These are phyloP conservation scores for Callosobruchus maculatus DNA, from an alignment of 2,888 invertebrate species.

Conservation along the genomic window DNA sequence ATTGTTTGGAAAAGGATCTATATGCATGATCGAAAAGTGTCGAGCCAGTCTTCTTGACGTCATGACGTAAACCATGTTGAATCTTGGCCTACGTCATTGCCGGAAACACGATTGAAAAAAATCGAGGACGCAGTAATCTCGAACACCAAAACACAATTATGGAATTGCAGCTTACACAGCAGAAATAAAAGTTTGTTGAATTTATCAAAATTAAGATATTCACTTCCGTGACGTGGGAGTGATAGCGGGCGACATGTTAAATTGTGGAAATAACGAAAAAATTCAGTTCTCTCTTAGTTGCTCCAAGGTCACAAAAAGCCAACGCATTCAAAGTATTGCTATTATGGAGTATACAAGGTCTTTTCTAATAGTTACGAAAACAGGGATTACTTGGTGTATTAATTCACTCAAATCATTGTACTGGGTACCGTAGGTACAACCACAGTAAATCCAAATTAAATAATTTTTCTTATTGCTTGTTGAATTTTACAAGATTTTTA, in stretches of 20 bases:
- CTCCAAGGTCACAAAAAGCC: neutral
- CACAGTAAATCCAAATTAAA: too few species aligned
- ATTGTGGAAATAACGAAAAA: neutral
- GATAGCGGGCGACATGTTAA: neutral
- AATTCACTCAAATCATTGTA: too few species aligned
- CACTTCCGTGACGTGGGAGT: constrained; percentile 14
- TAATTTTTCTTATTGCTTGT: too few species aligned
- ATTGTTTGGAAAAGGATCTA: too few species aligned
- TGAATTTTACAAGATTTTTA: too few species aligned
- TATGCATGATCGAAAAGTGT: too few species aligned
- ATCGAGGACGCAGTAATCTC: neutral
- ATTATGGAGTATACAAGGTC: neutral
- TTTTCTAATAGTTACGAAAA: neutral
- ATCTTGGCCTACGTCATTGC: neutral
- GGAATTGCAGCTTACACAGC: neutral
- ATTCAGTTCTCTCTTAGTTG: neutral
- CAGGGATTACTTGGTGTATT: too few species aligned
- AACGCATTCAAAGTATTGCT: neutral
- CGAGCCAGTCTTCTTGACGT: too few species aligned
- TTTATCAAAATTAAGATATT: constrained; percentile 23
- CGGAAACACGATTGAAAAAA: neutral
- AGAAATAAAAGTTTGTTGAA: neutral
- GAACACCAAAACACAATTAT: neutral
- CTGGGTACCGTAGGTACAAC: too few species aligned
- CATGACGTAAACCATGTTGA: too few species aligned